phyloP scores from a whole-genome alignment of 2,113 vertebrate genomes.

The Heterotilapia buettikoferi region DNA sequence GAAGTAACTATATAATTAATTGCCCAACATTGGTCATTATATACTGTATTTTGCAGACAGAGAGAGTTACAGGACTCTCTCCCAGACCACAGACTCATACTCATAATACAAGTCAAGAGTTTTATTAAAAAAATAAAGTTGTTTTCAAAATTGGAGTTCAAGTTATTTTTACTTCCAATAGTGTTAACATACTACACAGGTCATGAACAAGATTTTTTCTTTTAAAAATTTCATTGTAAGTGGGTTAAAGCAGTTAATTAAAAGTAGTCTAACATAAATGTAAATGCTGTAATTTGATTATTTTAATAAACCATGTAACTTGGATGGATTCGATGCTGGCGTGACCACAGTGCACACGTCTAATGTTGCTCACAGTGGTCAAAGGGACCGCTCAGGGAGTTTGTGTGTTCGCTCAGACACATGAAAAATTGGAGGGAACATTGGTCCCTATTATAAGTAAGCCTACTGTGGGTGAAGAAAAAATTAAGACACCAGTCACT shows the following conservation, averaged over 20 bases:
- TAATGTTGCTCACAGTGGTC: not conserved
- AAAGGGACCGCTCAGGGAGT: not conserved
- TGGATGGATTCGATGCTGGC: not conserved
- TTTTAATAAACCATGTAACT: not conserved
- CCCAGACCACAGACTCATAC: no score
- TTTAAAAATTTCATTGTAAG: fast-evolving
- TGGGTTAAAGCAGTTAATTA: not conserved
- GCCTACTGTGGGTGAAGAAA: not conserved
- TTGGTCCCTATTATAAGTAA: not conserved
- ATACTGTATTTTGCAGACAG: not conserved
- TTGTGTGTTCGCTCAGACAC: not conserved
- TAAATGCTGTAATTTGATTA: not conserved
- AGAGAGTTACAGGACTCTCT: no score
- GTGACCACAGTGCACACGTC: not conserved
- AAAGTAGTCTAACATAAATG: not conserved
- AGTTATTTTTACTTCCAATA: not conserved
- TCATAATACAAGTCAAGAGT: no score
- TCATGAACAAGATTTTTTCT: not conserved
- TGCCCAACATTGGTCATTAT: not conserved
- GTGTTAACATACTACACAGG: fast-evolving
- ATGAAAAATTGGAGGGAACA: not conserved
- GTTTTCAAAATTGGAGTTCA: fast-evolving
- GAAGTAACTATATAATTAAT: not conserved
- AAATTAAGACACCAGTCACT: not conserved
- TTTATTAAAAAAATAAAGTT: not conserved